These are phyloP conservation scores for Ethmia dodecea DNA, from an alignment of 2,888 invertebrate species.

Conservation along the genomic window DNA sequence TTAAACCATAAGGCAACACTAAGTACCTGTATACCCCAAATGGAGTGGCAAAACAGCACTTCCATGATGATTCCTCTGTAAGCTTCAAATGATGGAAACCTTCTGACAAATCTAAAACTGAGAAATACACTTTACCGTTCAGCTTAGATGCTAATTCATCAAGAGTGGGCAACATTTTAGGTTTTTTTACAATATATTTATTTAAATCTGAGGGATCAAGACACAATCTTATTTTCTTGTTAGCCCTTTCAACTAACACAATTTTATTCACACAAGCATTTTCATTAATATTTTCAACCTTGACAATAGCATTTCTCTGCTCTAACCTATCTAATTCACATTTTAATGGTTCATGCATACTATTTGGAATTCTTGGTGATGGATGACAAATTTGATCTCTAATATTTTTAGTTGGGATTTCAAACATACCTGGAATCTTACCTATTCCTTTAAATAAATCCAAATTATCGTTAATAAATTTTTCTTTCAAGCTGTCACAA, in stretches of 20 bases:
- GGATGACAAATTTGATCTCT: conserved; percentile 5
- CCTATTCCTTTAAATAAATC: background rate
- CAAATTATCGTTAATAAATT: background rate
- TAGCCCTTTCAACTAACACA: conserved; percentile 12
- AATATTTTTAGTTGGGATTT: conserved; percentile 2
- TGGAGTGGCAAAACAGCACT: conserved; percentile 17
- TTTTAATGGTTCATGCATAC: conserved; percentile 10
- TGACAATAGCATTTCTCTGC: conserved; percentile 12
- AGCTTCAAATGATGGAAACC: conserved; percentile 15
- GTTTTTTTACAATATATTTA: conserved; percentile 16
- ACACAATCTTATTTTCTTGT: conserved; percentile 8
- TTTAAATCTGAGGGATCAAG: conserved; percentile 14
- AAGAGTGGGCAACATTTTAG: conserved; percentile 12
- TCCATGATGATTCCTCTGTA: conserved; percentile 12
- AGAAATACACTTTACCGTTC: conserved; percentile 13
- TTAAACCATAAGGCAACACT: conserved; percentile 15
- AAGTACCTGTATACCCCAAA: conserved; percentile 15
- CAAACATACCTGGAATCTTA: background rate
- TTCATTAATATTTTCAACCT: conserved; percentile 15
- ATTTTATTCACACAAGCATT: conserved; percentile 17
- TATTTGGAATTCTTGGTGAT: background rate
- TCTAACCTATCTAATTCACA: conserved; percentile 6
- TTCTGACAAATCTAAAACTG: conserved; percentile 16
- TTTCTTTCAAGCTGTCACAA: background rate
- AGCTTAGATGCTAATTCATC: conserved; percentile 15